Evolutionary conservation across 2,888 invertebrate species (phyloP), one percentile per base, ranked within the genome.

Genomic region (Drosophila acutilabella): DNA sequence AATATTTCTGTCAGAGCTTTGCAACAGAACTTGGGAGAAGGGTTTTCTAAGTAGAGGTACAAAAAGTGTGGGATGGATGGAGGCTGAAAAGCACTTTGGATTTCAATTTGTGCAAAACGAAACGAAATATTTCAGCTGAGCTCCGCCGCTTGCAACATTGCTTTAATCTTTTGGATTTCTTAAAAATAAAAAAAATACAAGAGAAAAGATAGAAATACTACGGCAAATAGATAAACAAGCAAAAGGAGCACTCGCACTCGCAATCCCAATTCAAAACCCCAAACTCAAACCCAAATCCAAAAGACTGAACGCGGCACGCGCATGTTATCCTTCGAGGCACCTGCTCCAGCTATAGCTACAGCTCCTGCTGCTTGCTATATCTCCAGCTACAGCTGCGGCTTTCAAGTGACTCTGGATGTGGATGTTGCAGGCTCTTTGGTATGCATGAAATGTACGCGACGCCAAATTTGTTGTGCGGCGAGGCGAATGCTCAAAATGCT

Each of bases 391-490:
- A 26, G 62, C 62, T 85, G 58, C 64, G 14, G 2, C 44, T 44
- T 20, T n/a, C 6, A 6, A 14, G 40, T 40, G 40, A 40, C n/a
- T 23, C 23, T 26, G n/a, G 45, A 14, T 45, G 48, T 33, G 30
- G 8, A 30, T 52, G 64, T 65, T 86, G 58, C 66, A 53, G 71
- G 87, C 88, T 86, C 75, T 87, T 87, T 90, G 86, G 86, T 87
- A 87, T 87, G 90, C 86, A 87, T 90, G 85, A 87, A 87, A 90
- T 87, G 86, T 87, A 88, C 80, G 75, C 80, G 81, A 81, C 85
- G 88, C 88, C 89, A 87, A 87, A 87, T 87, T 87, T 89, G 88
- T 85, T 85, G 84, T 89, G 90, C 89, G 88, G 85, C 85, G 78
- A 85, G 75, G 74, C 76, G 83, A 76, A 81, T 88, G 74, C 89